Evolutionary conservation across 2,888 invertebrate genomes (phyloP), one percentile per base, ranked within the genome.

Genomic region (Cepaea hortensis): DNA sequence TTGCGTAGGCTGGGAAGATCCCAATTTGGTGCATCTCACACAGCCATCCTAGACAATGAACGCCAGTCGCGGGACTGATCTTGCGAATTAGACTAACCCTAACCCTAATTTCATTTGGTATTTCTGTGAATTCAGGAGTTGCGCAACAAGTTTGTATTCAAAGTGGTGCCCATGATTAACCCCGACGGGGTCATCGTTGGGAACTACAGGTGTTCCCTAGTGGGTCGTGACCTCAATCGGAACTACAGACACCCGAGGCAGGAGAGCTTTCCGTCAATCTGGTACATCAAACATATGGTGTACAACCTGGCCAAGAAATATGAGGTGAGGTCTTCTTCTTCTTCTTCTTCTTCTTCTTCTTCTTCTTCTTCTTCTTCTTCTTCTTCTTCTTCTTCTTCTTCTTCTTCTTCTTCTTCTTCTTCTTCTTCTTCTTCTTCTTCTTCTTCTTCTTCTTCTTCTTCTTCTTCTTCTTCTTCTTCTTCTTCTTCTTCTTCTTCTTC

Each of bases 161-260:
- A 94, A 91, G 91, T 94, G 35, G 93, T 94, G 50, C 94, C 94
- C 4, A 94, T 94, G 94, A 89, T 94, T 76, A 94, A 94, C 88
- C 94, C 94, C 15, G 94, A 94, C 81, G 94, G 94, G 7, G 94
- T 94, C n/a, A 94, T 94, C 20, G 94, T 94, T 3, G 94, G 94
- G 7, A 94, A 94, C 89, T 94, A 94, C 88, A 89, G 94, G 86
- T 93, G 93, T 87, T 93, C 93, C 11, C 88, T 94, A 86, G 93
- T 93, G 5, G 94, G 92, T 11, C 86, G 93, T 81, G 94, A 94
- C 87, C 89, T 94, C 76, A 94, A 94, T 89, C 89, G 94, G 15
- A 94, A 94, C 90, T 94, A 94, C 89, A 90, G 93, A 50, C 93
- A 93, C 88, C 94, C 94, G 0, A 87, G 92, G 76, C 91, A 91